Evolutionary conservation across 1,140 invertebrate genomes (phyloP).

Genomic region (Magallana ariakensis): DNA sequence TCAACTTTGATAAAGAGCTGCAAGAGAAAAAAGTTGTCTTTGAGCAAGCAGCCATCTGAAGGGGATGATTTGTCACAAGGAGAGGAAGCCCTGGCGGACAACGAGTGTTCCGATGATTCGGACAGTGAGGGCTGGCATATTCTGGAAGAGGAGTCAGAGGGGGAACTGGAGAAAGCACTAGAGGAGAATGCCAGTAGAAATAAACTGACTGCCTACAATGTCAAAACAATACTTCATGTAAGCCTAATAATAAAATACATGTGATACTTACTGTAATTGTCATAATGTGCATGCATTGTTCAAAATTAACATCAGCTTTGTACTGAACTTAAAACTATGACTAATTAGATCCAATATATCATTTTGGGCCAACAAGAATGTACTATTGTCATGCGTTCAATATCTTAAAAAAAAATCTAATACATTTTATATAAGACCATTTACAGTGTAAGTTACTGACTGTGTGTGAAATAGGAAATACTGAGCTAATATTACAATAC

Average conservation of each 20-base stretch:
- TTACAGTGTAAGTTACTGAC: no score
- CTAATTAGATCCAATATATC: no score
- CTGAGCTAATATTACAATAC: no score
- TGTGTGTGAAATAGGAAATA: no score
- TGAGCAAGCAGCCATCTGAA: slow-evolving; percentile 42
- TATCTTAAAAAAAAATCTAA: no score
- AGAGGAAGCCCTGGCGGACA: slow-evolving; percentile 29
- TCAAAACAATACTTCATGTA: slow-evolving; percentile 83
- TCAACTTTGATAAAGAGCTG: slow-evolving; percentile 11
- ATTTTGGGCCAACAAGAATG: no score
- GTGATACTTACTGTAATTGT: no score
- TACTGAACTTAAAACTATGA: no score
- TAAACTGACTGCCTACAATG: slow-evolving; percentile 85
- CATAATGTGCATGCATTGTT: no score
- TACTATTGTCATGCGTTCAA: no score
- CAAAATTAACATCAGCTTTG: no score
- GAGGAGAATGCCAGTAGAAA: slow-evolving; percentile 85
- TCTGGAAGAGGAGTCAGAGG: slow-evolving; percentile 50
- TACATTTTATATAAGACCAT: no score
- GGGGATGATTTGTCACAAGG: slow-evolving; percentile 24
- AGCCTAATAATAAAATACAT: slow-evolving; percentile 21
- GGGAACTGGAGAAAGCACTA: slow-evolving; percentile 82
- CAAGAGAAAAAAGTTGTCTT: slow-evolving; percentile 39
- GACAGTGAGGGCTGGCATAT: slow-evolving; percentile 50
- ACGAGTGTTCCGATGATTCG: slow-evolving; percentile 45